Base-by-base conservation (phyloP, 2,797 vertebrate genomes). In the Halcyon badia region DNA sequence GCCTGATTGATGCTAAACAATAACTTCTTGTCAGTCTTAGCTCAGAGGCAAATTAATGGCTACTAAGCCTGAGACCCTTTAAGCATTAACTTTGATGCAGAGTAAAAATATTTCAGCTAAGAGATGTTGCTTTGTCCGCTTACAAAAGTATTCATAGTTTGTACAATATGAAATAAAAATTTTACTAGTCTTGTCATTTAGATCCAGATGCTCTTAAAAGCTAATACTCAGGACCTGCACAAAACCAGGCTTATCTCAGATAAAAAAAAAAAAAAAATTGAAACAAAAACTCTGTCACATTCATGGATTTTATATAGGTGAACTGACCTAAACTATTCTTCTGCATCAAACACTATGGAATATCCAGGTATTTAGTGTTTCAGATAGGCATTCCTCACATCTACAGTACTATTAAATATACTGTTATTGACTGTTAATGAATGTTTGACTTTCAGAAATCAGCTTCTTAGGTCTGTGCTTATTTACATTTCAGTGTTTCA, bases 91-190 rank as follows among this genome's bases (percentile, higher is more conserved):
- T 33, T 42, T 54, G 26, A 44, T 61, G 6, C 19, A 46, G 21
- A 14, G 35, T 83, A 15, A 81, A 84, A 89, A 77, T 56, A 81
- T 46, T 92, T 80, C 14, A 58, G 8, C 39, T 37, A 80, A 26
- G 14, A 4, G 0, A 25, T 58, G 6, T 52, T 64, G 5, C 10
- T 78, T 39, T 44, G 2, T 3, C 51, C 57, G 10, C 21, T 22
- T 81, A 1, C 5, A 51, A 52, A 57, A 25, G 4, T 60, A 39
- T 26, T 76, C 5, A 52, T 5, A 35, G 41, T 24, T 52, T 61
- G 0, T 2, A 76, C 71, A 69, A 33, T 62, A 41, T 15, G 0
- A 84, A 73, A 33, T 44, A 48, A 35, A 44, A 12, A 11, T 48
- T 28, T 21, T 72, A 39, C 3, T 2, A 20, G 6, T 3, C 64